phyloP scores from a whole-genome alignment of 2,888 invertebrate genomes.

The Anoncus sp. region DNA sequence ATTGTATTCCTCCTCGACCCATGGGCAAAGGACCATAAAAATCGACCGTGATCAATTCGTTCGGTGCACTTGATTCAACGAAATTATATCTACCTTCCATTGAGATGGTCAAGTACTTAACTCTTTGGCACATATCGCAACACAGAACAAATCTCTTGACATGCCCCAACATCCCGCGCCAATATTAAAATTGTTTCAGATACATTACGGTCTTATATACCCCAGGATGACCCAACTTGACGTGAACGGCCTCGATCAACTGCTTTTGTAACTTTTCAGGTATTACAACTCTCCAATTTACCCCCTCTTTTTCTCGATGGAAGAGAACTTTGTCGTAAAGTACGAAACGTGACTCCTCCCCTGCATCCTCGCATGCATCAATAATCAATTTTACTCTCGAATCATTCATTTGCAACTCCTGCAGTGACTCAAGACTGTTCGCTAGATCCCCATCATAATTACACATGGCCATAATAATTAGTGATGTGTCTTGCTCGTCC shows the following conservation, averaged over 20 bases:
- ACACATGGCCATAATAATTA: too few relatives aligned
- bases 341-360: too few relatives aligned
- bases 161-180: slow-evolving; percentile 9
- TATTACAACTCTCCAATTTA: too few relatives aligned
- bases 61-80: slow-evolving; percentile 3
- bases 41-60: slow-evolving; percentile 27
- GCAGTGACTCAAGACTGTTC: too few relatives aligned
- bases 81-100: slow-evolving; percentile 36
- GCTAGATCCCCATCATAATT: too few relatives aligned
- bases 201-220: slow-evolving; percentile 11
- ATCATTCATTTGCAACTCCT: too few relatives aligned
- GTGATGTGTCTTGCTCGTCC: not conserved
- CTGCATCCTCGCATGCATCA: too few relatives aligned
- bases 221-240: too few relatives aligned
- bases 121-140: slow-evolving; percentile 47
- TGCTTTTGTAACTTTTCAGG: too few relatives aligned
- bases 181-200: slow-evolving; percentile 14
- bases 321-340: not conserved
- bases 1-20: slow-evolving; percentile 10
- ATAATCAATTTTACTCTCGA: too few relatives aligned
- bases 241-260: slow-evolving; percentile 13
- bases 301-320: not conserved
- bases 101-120: slow-evolving; percentile 17
- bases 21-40: slow-evolving; percentile 32
- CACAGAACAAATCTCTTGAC: slow-evolving; percentile 8